Conservation (phyloP, 2,797 vertebrate species). For the Lates japonicus region DNA sequence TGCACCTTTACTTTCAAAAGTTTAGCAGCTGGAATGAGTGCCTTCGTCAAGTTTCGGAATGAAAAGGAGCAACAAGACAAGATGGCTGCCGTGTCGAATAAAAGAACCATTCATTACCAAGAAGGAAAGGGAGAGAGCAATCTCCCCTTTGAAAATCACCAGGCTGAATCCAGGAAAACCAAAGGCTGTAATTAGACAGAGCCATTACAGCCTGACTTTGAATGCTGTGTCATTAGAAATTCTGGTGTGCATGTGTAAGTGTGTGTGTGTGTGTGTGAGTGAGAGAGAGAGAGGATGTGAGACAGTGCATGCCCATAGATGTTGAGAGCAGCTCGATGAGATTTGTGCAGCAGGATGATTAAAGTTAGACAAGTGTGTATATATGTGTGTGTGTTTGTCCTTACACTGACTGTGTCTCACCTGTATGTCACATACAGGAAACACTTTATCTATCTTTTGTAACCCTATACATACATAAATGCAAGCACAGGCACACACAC, state of each 20-base stretch:
- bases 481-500: constrained; percentile 1
- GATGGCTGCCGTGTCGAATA: constrained; percentile 68
- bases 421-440: constrained; percentile 22
- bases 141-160: constrained; percentile 71
- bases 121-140: constrained; percentile 57
- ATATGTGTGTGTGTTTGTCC: constrained; percentile 8
- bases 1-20: constrained; percentile 26
- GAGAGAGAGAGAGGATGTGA: constrained; percentile 11
- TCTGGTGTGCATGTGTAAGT: constrained; percentile 10
- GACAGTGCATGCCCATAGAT: constrained; percentile 27
- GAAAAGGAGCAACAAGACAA: constrained; percentile 58
- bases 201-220: constrained; percentile 61
- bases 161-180: constrained; percentile 63
- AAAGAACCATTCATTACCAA: constrained; percentile 73
- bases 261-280: constrained; percentile 24
- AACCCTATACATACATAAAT: background rate
- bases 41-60: constrained; percentile 38
- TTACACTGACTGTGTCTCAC: background rate
- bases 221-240: constrained; percentile 28
- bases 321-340: constrained; percentile 35
- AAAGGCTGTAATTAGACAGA: constrained; percentile 74
- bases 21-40: constrained; percentile 35
- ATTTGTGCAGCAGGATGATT: constrained; percentile 51
- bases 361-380: constrained; percentile 8
- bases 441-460: constrained; percentile 20